Percentiles rank a stretch among this genome's conserved stretches.
phyloP scores from a whole-genome alignment of 2,797 vertebrate species.

The Micrastur ruficollis region DNA sequence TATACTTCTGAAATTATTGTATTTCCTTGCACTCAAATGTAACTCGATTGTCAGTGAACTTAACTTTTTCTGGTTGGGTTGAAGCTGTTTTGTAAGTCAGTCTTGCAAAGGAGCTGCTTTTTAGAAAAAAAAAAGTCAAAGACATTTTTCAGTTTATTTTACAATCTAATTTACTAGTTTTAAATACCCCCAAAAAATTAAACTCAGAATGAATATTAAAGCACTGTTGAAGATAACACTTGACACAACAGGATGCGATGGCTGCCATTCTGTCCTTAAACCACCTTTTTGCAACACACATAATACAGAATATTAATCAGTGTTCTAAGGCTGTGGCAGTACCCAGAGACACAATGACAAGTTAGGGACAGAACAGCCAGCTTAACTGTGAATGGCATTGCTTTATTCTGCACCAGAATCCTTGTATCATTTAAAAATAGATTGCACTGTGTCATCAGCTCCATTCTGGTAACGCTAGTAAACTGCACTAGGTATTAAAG shows the following conservation, averaged over 20 bases:
- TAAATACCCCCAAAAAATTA: not conserved
- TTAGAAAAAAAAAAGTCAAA: not conserved
- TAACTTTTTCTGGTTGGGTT: not conserved
- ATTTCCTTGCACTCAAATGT: not conserved
- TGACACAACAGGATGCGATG: not conserved
- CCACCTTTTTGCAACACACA: slow-evolving; percentile 9
- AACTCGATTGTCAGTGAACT: not conserved
- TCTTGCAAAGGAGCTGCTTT: not conserved
- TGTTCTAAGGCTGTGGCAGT: slow-evolving; percentile 28
- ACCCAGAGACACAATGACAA: slow-evolving; percentile 48
- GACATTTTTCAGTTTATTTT: not conserved
- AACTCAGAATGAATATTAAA: not conserved
- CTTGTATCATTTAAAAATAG: slow-evolving; percentile 44
- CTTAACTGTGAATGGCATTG: slow-evolving; percentile 24
- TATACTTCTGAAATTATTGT: not conserved
- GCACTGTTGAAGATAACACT: not conserved
- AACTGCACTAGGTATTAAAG: slow-evolving; percentile 1
- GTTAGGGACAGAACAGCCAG: slow-evolving; percentile 28
- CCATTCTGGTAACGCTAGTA: slow-evolving; percentile 34
- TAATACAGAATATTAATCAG: slow-evolving; percentile 50
- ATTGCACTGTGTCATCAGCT: slow-evolving; percentile 48
- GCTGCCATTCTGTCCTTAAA: slow-evolving; percentile 48
- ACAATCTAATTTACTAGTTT: not conserved
- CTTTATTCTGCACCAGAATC: slow-evolving; percentile 8
- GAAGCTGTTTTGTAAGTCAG: not conserved